Base-by-base conservation (phyloP, 2,888 invertebrate species). In the Cephus pulcher region DNA sequence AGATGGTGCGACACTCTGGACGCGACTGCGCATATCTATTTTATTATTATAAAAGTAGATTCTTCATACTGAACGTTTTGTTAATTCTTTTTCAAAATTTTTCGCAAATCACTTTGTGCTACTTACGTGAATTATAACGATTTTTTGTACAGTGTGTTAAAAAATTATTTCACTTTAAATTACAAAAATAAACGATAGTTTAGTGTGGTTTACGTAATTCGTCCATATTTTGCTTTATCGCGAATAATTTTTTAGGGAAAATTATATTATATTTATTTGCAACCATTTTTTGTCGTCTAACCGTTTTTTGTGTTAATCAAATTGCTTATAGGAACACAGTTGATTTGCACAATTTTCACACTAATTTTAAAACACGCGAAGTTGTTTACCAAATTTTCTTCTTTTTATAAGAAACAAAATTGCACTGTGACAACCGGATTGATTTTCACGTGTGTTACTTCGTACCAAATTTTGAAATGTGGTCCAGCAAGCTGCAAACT, bases 1-100 rank as follows among this genome's bases (percentile, higher is more conserved):
- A 81, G 81, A 85, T 85, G 84, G 86, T 78, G 82, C 32, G 34
- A 32, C 32, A 37, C 68, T n/a, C 1, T 9, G 56, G 23, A 56
- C 23, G 56, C 56, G 56, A 56, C 56, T 56, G 56, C 56, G 56
- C 56, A 56, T 56, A 9, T 56, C 0, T 23, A 56, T 56, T 56
- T 56, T 56, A 23, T 23, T 23, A 0, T 23, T 23, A 56, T 56
- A 56, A 56, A 23, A 23, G 2, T 56, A 9, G 6, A 56, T 56
- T 56, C 9, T 56, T 56, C 56, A 56, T 56, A 23, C 2, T 9
- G 23, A 23, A 40, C 0, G 40, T 40, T 40, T 23, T 40, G 4
- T 6, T 23, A 23, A 15, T 15, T 40, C 0, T 23, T 9, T 56
- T 56, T 9, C 0, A 0, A 2, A 56, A 23, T 23, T 56, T 23